Evolutionary conservation across 2,113 vertebrate genomes (phyloP).

Genomic region (Felis chaus): DNA sequence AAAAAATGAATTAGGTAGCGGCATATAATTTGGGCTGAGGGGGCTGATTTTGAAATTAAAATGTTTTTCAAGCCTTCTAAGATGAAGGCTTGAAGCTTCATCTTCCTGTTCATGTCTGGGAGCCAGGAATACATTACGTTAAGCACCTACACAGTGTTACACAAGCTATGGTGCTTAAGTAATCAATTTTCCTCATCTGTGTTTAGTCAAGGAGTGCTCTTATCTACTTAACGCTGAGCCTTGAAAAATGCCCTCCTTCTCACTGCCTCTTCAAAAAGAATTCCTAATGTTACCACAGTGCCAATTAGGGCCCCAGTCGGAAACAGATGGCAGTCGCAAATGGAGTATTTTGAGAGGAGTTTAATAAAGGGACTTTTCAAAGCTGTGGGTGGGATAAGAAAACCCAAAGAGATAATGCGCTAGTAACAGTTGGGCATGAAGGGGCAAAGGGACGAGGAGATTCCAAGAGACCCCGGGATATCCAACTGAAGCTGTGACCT

Average conservation of each 20-base stretch:
- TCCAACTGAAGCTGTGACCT: not conserved
- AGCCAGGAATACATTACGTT: not conserved
- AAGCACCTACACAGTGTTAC: not conserved
- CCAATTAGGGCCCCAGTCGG: not conserved
- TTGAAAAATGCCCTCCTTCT: constrained; percentile 21
- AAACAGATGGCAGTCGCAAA: not conserved
- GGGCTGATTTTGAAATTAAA: not conserved
- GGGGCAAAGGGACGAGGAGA: not conserved
- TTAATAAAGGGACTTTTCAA: constrained; percentile 28
- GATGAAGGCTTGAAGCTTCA: constrained; percentile 10
- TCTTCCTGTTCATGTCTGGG: not conserved
- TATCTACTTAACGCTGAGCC: not conserved
- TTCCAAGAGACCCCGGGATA: not conserved
- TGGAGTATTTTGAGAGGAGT: not conserved
- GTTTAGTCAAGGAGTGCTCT: not conserved
- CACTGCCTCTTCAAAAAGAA: not conserved
- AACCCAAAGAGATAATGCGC: not conserved
- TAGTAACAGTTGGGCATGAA: not conserved
- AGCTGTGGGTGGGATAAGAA: not conserved
- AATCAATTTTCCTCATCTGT: not conserved
- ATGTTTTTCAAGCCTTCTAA: not conserved
- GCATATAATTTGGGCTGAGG: not conserved
- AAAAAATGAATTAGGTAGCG: constrained; percentile 13
- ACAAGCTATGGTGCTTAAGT: not conserved
- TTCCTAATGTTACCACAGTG: not conserved